Base-by-base conservation (phyloP, 2,797 vertebrate genomes). In the Cuculus canorus region DNA sequence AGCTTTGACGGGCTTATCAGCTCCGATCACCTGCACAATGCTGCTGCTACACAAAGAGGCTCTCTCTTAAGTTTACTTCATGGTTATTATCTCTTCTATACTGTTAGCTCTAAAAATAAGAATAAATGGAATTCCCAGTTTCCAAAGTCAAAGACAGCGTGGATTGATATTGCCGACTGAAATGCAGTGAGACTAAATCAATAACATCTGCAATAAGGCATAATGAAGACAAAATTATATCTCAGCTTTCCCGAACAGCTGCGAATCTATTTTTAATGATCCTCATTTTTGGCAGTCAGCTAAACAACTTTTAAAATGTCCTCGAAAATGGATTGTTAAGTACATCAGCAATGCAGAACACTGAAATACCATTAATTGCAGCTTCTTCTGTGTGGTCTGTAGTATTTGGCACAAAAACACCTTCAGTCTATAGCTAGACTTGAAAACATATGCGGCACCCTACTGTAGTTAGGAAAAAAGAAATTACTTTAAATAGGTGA, bases 191-290 rank as follows among this genome's bases (percentile, higher is more conserved):
- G 96, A 97, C 97, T 97, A 97, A 98, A 98, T 98, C 98, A 98
- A 97, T 98, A 98, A 97, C 98, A 98, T 98, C 98, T 98, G 98
- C 98, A 98, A 98, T 98, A 98, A 98, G 97, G 97, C 97, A 97
- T 98, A 98, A 98, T 98, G 97, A 98, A 98, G 97, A 97, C 97
- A 97, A 98, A 98, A 98, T 98, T 98, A 97, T 98, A 98, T 98
- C 97, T 98, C 97, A 97, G 97, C 96, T 98, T 98, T 98, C 96
- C 95, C 82, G 96, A 98, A 97, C 98, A 98, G 97, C 98, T 98
- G 98, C 11, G 96, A 98, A 98, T 98, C 98, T 98, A 98, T 98
- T 98, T 98, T 98, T 98, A 98, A 98, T 98, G 97, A 98, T 97
- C 93, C 95, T 98, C 97, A 94, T 97, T 98, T 98, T 98, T 98